Conservation (phyloP, 2,797 vertebrate genomes). For the Gallirallus australis region DNA sequence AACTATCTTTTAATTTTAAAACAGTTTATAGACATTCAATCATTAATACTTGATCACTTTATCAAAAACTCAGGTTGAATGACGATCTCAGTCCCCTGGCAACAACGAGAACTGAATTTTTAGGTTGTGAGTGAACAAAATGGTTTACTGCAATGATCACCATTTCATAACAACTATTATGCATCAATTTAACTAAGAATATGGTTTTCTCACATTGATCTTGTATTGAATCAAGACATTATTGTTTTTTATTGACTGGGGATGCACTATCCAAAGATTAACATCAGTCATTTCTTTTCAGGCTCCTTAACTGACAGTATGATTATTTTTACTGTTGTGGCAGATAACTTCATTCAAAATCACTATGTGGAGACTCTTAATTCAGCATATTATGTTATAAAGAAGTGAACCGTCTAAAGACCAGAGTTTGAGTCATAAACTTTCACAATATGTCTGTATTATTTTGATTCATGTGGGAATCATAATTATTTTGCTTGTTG, state of each 20-base stretch:
- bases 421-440: background rate
- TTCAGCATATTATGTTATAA: background rate
- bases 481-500: background rate
- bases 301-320: background rate
- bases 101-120: background rate
- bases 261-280: background rate
- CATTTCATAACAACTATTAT: background rate
- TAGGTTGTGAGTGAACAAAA: background rate
- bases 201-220: background rate
- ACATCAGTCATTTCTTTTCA: background rate
- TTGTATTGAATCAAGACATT: background rate
- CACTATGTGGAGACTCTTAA: background rate
- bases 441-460: background rate
- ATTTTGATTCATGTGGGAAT: background rate
- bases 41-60: background rate
- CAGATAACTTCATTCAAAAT: background rate
- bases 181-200: background rate
- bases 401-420: background rate
- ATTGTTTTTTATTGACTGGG: background rate
- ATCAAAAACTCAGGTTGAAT: background rate
- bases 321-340: background rate
- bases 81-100: background rate
- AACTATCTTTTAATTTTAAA: background rate
- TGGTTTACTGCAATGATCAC: background rate
- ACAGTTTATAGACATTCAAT: background rate